These are phyloP conservation scores for Steromphala cineraria DNA, from an alignment of 2,888 invertebrate genomes.

Conservation along the genomic window DNA sequence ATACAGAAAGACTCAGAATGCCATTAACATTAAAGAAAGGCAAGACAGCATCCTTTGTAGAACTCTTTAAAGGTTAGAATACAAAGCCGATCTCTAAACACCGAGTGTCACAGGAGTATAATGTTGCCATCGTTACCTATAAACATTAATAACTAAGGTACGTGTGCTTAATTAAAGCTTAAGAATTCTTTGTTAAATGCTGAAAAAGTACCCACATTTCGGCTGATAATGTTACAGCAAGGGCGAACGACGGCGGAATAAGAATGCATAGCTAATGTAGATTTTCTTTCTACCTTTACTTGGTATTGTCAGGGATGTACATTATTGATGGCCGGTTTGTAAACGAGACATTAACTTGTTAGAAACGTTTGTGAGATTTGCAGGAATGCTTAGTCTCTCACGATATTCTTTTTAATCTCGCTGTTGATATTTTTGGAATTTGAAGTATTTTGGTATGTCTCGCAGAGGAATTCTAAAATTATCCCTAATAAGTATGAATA, in stretches of 20 bases:
- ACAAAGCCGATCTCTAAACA: neutral
- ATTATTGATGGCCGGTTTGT: neutral
- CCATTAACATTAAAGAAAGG: too few species aligned
- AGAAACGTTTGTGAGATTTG: too few species aligned
- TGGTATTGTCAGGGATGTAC: neutral
- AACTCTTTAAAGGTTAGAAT: neutral
- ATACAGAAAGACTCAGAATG: too few species aligned
- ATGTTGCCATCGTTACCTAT: neutral
- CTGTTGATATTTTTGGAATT: too few species aligned
- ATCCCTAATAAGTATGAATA: too few species aligned
- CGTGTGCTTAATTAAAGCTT: neutral
- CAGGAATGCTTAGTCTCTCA: too few species aligned
- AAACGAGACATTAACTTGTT: neutral
- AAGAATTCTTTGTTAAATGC: neutral
- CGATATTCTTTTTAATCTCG: too few species aligned
- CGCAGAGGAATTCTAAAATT: too few species aligned
- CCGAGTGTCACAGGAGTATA: neutral
- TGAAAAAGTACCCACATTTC: neutral
- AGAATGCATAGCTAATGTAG: neutral
- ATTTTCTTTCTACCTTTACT: neutral
- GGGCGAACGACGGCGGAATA: neutral
- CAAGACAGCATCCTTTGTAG: too few species aligned
- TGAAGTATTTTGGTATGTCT: too few species aligned
- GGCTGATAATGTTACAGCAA: neutral
- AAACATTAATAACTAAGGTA: neutral